phyloP scores from a whole-genome alignment of 2,113 vertebrate genomes.

The Brachyistius frenatus region DNA sequence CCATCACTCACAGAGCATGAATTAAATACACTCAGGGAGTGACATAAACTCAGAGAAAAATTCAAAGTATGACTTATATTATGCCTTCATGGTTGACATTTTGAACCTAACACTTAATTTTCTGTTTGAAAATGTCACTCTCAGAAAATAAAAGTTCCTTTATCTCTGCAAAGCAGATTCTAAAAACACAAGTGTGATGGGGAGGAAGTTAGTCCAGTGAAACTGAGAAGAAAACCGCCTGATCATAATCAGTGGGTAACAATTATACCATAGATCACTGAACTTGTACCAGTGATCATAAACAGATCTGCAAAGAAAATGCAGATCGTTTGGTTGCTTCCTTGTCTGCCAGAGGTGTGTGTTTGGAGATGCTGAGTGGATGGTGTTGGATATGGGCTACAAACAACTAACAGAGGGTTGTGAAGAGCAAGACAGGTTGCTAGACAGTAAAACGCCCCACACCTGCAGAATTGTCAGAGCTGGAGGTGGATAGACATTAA shows the following conservation, averaged over 20 bases:
- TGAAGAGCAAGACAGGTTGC: constrained; percentile 49
- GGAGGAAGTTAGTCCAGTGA: not conserved
- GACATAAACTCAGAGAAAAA: constrained; percentile 56
- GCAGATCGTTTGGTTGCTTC: constrained; percentile 5
- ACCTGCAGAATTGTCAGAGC: constrained; percentile 46
- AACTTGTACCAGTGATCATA: constrained; percentile 7
- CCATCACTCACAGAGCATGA: constrained; percentile 39
- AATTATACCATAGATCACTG: too few relatives aligned
- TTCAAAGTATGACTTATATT: constrained; percentile 37
- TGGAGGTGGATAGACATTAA: constrained; percentile 20
- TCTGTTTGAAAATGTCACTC: constrained; percentile 65
- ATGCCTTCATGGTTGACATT: constrained; percentile 63
- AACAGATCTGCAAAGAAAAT: constrained; percentile 32
- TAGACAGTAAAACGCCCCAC: constrained; percentile 15
- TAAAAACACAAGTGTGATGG: constrained; percentile 8
- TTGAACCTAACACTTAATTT: constrained; percentile 48
- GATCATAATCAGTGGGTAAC: not conserved
- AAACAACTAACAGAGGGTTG: constrained; percentile 41
- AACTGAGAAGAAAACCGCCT: not conserved
- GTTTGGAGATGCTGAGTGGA: not conserved
- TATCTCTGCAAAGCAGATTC: constrained; percentile 25
- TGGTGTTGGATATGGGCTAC: constrained; percentile 2
- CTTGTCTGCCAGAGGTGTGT: constrained; percentile 22
- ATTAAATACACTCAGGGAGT: constrained; percentile 26
- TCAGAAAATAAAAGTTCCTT: constrained; percentile 55